These are phyloP conservation scores for Drosophila borealis DNA, from an alignment of 2,888 invertebrate species.

Conservation along the genomic window DNA sequence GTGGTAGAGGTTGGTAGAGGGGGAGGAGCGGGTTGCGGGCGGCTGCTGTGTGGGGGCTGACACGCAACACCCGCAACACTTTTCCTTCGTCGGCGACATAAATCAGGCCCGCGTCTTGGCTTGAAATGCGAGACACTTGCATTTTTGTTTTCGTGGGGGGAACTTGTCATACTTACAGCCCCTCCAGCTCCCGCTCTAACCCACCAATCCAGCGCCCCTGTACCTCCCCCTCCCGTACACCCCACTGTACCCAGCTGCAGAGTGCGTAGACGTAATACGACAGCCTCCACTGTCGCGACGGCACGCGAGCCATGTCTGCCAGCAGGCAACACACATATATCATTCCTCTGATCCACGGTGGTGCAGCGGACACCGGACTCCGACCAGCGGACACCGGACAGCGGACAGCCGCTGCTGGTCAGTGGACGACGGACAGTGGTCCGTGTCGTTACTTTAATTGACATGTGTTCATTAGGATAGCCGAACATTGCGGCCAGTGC, in stretches of 20 bases:
- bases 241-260: constrained; percentile 7
- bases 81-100: constrained; percentile 65
- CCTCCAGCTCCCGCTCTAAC: neutral
- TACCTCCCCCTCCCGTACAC: constrained; percentile 1
- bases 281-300: constrained; percentile 11
- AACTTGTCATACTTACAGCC: constrained; percentile 46
- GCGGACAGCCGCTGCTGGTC: constrained; percentile 30
- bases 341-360: constrained; percentile 50
- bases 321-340: constrained; percentile 38
- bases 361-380: constrained; percentile 16
- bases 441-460: constrained; percentile 65
- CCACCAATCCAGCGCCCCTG: neutral
- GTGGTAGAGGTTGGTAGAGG: neutral
- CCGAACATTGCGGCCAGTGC: constrained; percentile 43
- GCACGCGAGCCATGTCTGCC: constrained; percentile 56
- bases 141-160: constrained; percentile 36
- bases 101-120: constrained; percentile 58
- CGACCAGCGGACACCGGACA: constrained; percentile 30
- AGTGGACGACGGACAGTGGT: constrained; percentile 18
- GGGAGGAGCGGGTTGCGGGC: neutral
- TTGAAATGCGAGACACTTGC: constrained; percentile 68
- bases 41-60: constrained; percentile 23
- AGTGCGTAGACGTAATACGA: constrained; percentile 66
- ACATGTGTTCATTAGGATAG: constrained; percentile 72
- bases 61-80: constrained; percentile 76